Evolutionary conservation across 2,113 vertebrate species (phyloP).

Genomic region (Perccottus glenii): DNA sequence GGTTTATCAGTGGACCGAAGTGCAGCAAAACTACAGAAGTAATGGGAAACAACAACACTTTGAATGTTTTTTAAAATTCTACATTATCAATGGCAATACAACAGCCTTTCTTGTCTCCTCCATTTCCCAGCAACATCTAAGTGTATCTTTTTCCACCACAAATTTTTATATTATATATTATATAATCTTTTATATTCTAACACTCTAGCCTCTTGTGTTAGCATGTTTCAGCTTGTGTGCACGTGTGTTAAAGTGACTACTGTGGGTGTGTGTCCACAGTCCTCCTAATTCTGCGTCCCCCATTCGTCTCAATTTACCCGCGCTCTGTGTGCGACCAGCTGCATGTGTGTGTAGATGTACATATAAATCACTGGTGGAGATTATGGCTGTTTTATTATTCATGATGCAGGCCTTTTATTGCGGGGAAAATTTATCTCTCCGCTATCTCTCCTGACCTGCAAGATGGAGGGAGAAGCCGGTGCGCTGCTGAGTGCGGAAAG

Average conservation of each 20-base stretch:
- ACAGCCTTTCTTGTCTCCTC: background rate
- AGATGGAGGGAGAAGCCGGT: constrained; percentile 31
- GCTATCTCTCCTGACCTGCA: constrained; percentile 70
- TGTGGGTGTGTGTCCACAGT: constrained; percentile 27
- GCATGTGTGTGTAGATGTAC: constrained; percentile 66
- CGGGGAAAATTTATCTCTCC: constrained; percentile 79
- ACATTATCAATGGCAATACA: background rate
- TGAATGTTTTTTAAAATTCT: background rate
- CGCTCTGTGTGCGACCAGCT: constrained; percentile 63
- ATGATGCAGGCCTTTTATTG: constrained; percentile 82
- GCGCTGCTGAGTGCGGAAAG: background rate
- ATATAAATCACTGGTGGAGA: constrained; percentile 82
- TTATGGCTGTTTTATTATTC: constrained; percentile 85
- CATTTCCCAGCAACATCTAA: background rate
- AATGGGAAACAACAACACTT: too few species aligned
- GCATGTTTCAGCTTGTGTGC: constrained; percentile 27
- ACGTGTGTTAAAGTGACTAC: constrained; percentile 46
- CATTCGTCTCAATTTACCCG: constrained; percentile 81
- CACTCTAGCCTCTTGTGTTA: constrained; percentile 44
- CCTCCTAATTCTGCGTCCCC: constrained; percentile 57
- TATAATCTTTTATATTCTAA: too few species aligned
- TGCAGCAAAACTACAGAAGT: too few species aligned
- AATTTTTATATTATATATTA: too few species aligned
- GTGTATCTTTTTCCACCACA: constrained; percentile 38
- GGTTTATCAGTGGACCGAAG: too few species aligned